Base-by-base conservation (phyloP, 2,113 vertebrate species). In the Urocynchramus pylzowi region DNA sequence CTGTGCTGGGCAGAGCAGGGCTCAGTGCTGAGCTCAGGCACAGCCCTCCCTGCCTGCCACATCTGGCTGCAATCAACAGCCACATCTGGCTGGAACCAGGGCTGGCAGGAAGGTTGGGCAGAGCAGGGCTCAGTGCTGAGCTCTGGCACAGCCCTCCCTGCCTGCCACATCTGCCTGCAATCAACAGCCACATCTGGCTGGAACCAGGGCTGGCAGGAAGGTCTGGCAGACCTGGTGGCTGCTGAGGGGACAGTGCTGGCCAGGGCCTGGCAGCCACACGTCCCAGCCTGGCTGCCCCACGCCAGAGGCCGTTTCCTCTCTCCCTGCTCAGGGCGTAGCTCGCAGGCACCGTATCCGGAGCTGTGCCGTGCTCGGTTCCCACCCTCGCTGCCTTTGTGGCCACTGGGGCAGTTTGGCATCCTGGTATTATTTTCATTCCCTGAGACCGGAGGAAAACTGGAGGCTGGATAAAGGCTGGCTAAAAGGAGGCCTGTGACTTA, bases 401-500 rank as follows among this genome's bases (percentile, higher is more conserved):
- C 80, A 31, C 93, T 74, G 91, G 93, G 83, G 87, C 76, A 86
- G 2, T 94, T 94, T 88, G 93, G 95, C 93, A 97, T 97, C 93
- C 96, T 93, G 92, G 83, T 93, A 85, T 96, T 96, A 94, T 96
- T 93, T 96, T 79, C 28, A 7, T 94, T 95, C 90, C 88, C 90
- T 81, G 90, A 49, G 92, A 96, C 56, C 13, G 3, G 77, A 94
- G 96, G 88, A 95, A 24, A 92, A 37, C 56, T 64, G 54, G 64
- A 90, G 71, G 85, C 76, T 93, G 94, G 80, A 81, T 86, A 59
- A 94, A 91, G 76, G 37, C 80, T 35, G 81, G 68, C 84, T 95
- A 35, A 94, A 96, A 94, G 94, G 57, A 92, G 79, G 89, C 27
- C 94, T 96, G 94, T 82, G 93, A 94, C 89, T 96, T 96, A 88